Percentiles rank a stretch among this genome's conserved stretches.
These are phyloP conservation scores for Eudemis profundana DNA, from an alignment of 2,888 invertebrate species.

Conservation along the genomic window DNA sequence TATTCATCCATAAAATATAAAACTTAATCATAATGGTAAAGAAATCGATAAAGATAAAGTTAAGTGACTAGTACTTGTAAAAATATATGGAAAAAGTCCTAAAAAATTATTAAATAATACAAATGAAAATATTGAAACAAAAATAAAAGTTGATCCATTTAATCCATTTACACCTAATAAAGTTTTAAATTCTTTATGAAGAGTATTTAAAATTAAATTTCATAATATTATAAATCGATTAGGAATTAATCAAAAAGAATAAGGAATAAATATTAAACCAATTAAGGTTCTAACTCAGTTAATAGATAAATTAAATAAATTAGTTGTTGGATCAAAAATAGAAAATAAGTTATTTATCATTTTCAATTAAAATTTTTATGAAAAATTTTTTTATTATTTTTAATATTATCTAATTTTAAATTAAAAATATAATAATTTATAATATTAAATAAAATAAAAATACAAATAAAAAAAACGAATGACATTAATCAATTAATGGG, in stretches of 20 bases:
- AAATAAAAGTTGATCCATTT: constrained; percentile 83
- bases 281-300: constrained; percentile 86
- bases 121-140: constrained; percentile 85
- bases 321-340: constrained; percentile 87
- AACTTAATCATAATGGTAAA: constrained; percentile 86
- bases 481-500: constrained; percentile 85
- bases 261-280: constrained; percentile 80
- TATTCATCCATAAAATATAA: constrained; percentile 88
- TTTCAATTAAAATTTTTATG: constrained; percentile 77
- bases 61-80: constrained; percentile 88
- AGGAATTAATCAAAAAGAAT: constrained; percentile 82
- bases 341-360: constrained; percentile 78
- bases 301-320: constrained; percentile 78
- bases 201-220: constrained; percentile 72
- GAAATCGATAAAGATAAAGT: constrained; percentile 85
- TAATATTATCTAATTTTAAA: constrained; percentile 56
- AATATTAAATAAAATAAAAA: constrained; percentile 80
- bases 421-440: constrained; percentile 80
- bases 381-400: constrained; percentile 57
- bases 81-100: constrained; percentile 89
- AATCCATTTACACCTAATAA: constrained; percentile 73
- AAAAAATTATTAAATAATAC: constrained; percentile 89
- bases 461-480: constrained; percentile 69
- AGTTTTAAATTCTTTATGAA: constrained; percentile 86
- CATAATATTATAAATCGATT: constrained; percentile 81